These are phyloP conservation scores for Melieria omissa DNA, from an alignment of 2,888 invertebrate species.

Conservation along the genomic window DNA sequence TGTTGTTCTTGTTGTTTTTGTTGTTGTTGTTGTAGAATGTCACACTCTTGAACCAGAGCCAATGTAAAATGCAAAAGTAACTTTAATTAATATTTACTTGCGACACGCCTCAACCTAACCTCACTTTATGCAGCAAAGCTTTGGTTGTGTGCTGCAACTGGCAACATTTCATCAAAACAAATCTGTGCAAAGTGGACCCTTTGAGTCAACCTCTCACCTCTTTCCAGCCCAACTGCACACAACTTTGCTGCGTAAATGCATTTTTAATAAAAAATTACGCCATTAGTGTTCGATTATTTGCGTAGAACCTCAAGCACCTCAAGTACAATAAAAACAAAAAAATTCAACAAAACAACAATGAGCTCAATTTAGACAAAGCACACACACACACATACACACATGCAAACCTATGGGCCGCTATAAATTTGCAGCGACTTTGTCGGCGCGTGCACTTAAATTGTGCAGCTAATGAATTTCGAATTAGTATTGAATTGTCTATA, in stretches of 20 bases:
- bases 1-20: too few species aligned
- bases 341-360: neutral
- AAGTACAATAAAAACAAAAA: slow-evolving; percentile 14
- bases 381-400: neutral
- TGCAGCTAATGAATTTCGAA: slow-evolving; percentile 23
- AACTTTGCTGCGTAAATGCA: slow-evolving; percentile 19
- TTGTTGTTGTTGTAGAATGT: too few species aligned
- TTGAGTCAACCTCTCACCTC: too few species aligned
- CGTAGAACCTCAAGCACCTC: slow-evolving; percentile 6
- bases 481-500: slow-evolving; percentile 14
- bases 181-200: too few species aligned
- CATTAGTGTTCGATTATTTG: slow-evolving; percentile 18
- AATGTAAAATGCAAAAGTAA: too few species aligned
- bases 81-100: too few species aligned
- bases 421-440: neutral
- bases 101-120: too few species aligned
- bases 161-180: too few species aligned
- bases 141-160: too few species aligned
- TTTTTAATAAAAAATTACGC: slow-evolving; percentile 26
- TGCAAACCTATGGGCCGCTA: neutral
- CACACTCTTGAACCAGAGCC: too few species aligned
- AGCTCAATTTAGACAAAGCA: neutral
- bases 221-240: too few species aligned
- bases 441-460: slow-evolving; percentile 20
- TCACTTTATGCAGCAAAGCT: too few species aligned